These are phyloP conservation scores for Tonatia bakeri DNA, from an alignment of 2,113 vertebrate genomes.

Conservation along the genomic window DNA sequence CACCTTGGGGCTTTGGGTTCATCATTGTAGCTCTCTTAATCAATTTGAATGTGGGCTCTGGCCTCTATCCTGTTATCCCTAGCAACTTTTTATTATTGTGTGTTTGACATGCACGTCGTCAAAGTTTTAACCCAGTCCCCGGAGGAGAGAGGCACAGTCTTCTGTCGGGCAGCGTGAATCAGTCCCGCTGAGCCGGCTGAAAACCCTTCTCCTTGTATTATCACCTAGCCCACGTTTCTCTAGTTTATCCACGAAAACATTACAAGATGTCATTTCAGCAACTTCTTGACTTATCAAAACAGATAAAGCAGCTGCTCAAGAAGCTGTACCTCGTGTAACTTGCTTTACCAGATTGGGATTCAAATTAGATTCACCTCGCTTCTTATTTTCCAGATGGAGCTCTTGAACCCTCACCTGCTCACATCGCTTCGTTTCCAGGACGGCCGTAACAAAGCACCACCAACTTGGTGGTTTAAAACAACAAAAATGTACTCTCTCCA, in stretches of 20 bases:
- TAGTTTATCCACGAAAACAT: background rate
- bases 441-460: background rate
- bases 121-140: background rate
- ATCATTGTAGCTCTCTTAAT: background rate
- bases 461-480: background rate
- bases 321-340: background rate
- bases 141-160: background rate
- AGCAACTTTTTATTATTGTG: background rate
- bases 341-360: slow-evolving; percentile 22
- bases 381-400: background rate
- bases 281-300: slow-evolving; percentile 3
- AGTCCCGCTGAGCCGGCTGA: background rate
- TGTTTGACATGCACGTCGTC: background rate
- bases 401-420: background rate
- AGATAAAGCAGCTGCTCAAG: background rate
- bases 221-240: background rate
- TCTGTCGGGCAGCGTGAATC: background rate
- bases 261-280: background rate
- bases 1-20: background rate
- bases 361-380: background rate
- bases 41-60: background rate
- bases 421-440: background rate
- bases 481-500: background rate
- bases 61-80: background rate
- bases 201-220: background rate